Base-by-base conservation (phyloP, 1,140 invertebrate species). In the Neodiprion virginianus region DNA sequence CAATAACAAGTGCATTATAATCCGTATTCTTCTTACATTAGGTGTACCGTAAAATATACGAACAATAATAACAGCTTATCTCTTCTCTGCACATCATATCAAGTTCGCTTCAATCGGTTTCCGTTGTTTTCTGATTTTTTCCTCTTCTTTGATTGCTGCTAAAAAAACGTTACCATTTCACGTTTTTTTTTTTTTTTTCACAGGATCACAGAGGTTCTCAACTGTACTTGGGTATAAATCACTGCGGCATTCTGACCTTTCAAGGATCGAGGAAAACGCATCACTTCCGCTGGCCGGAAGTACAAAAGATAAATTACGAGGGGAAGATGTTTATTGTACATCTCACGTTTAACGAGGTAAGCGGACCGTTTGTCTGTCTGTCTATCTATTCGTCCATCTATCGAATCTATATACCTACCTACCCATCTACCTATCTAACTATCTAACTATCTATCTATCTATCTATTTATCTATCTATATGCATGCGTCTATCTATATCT, bases 311-410 rank as follows among this genome's bases (percentile, higher is more conserved):
- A 74, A 98, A 98, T 84, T 98, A 97, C 84, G 97, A 99, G 86
- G 96, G 96, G n/a, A 97, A 97, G 90, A 98, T 98, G 96, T 98
- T 99, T 86, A 98, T 99, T 80, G 94, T 97, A 75, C 96, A 98
- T 89, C 90, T 98, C 67, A 96, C 90, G 69, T 90, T 92, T 81
- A 90, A 90, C 77, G 93, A 94, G 90, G 93, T 94, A 86, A 87
- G 83, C 66, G 40, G 65, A 72, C 53, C 8, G 14, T 8, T 61
- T 61, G 5, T 40, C 28, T 40, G 5, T 40, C 28, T 40, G 5
- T 40, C 28, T 40, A 40, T 40, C 28, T 40, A 40, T 40, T 40
- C 28, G 5, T 40, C 28, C 28, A 5, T 40, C 28, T 40, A 40
- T 40, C 28, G 17, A 21, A 21, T 21, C 17, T 21, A 21, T 40